phyloP scores from a whole-genome alignment of 2,113 vertebrate species.

The Chaenocephalus aceratus region DNA sequence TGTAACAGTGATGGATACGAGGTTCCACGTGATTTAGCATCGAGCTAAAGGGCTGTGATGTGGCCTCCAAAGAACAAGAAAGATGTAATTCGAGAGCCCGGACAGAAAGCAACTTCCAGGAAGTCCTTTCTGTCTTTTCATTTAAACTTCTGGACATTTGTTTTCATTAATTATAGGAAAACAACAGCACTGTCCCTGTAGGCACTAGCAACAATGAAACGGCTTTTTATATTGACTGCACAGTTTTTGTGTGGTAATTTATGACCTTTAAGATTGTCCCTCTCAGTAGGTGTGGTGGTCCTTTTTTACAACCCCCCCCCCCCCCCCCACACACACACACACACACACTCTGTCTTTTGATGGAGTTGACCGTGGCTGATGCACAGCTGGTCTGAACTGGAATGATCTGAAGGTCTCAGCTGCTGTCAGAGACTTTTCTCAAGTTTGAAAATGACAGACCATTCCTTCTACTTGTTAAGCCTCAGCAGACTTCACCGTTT shows the following conservation, averaged over 20 bases:
- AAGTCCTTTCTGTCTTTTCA: conserved; percentile 9
- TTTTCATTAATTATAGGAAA: conserved; percentile 28
- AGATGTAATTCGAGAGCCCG: conserved; percentile 48
- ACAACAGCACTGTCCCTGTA: conserved; percentile 2
- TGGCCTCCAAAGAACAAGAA: conserved; percentile 29
- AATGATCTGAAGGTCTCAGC: not conserved
- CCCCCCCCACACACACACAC: too few species aligned
- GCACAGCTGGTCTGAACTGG: conserved; percentile 18
- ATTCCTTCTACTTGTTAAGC: conserved; percentile 29
- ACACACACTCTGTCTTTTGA: not conserved
- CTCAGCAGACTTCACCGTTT: conserved; percentile 1
- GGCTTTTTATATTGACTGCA: conserved; percentile 13
- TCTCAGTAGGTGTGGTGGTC: conserved; percentile 20
- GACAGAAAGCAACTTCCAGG: conserved; percentile 14
- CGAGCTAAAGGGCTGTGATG: conserved; percentile 2
- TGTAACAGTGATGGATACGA: conserved; percentile 46
- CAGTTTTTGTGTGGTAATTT: conserved; percentile 52
- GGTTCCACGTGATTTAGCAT: conserved; percentile 36
- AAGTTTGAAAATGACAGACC: conserved; percentile 30
- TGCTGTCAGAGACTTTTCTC: conserved; percentile 11
- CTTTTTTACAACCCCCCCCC: conserved; percentile 17
- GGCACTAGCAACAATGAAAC: conserved; percentile 24
- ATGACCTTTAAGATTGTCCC: conserved; percentile 54
- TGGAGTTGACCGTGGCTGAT: conserved; percentile 22
- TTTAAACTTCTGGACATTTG: conserved; percentile 13